Evolutionary conservation across 2,888 invertebrate species (phyloP), one percentile per base, ranked within the genome.

Genomic region (Eristalinus aeneus): DNA sequence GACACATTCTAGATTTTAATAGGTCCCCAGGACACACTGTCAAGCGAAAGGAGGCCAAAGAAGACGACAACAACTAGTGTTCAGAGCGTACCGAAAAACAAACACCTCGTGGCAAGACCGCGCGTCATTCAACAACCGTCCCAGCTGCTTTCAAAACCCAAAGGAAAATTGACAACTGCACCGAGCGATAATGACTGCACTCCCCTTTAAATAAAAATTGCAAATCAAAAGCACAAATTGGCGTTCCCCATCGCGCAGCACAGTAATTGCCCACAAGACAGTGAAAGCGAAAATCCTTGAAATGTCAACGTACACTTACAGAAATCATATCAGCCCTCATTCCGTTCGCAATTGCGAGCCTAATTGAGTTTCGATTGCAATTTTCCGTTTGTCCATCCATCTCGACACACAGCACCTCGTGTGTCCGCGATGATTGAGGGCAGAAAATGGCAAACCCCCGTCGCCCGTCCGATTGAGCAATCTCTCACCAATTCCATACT

Each of bases 331-430:
- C 68, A 68, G 58, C 77, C 34, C 46, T 16, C 23, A 23, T 23
- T 36, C 64, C 16, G 36, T 36, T 58, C n/a, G 46, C 46, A 46
- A 53, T 36, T 63, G 63, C 56, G 56, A 39, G 71, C 75, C 65
- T 84, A 84, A 84, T 84, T 84, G 75, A 79, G 75, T 84, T 84
- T 72, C 75, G 65, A 75, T 79, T 75, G 46, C 84, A 85, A 80
- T 80, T 76, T 75, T 63, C 61, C 31, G 9, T n/a, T 64, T 76
- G 65, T 53, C 71, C 39, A 27, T 32, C 22, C 60, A 46, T 56
- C 11, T 23, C 0, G 23, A 58, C 53, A 36, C 53, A 61, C 60
- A 69, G 63, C 77, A 83, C 10, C n/a, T 39, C n/a, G n/a, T 16
- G 6, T 20, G 31, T 31, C 34, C 68, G 54, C 63, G 56, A 34